phyloP scores from a whole-genome alignment of 2,113 vertebrate species.

The Channa maculata region DNA sequence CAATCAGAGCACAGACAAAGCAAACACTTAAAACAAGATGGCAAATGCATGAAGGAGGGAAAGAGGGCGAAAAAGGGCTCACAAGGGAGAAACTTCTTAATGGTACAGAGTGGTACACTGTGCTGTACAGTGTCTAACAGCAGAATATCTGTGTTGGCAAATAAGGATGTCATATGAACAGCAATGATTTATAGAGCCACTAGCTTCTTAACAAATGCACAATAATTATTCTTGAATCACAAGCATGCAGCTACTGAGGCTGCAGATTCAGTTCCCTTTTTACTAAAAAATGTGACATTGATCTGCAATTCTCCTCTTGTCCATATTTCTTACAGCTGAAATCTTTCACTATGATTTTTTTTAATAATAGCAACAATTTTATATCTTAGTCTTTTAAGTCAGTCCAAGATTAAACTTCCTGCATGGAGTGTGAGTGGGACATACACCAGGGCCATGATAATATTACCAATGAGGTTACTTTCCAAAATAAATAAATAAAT shows the following conservation, averaged over 20 bases:
- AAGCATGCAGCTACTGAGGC: conserved; percentile 3
- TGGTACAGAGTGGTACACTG: not conserved
- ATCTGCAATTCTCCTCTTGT: not conserved
- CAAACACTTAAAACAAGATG: conserved; percentile 57
- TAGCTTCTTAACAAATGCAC: conserved; percentile 20
- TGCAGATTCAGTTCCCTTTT: conserved; percentile 15
- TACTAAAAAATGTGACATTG: not conserved
- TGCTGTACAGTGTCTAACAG: not conserved
- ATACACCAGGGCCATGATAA: conserved; percentile 6
- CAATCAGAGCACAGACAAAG: conserved; percentile 46
- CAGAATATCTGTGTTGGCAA: not conserved
- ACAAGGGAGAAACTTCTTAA: conserved; percentile 9
- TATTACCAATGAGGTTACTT: conserved; percentile 26
- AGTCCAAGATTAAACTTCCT: conserved; percentile 41
- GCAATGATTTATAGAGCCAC: conserved; percentile 7
- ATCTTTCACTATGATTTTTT: not conserved
- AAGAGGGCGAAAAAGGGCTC: not conserved
- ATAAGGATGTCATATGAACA: conserved; percentile 4
- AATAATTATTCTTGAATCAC: conserved; percentile 3
- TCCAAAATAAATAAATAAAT: conserved; percentile 19
- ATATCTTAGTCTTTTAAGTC: not conserved
- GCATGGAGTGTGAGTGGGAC: conserved; percentile 35
- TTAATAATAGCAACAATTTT: conserved; percentile 1
- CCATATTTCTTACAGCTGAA: not conserved
- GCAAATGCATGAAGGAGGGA: not conserved